A percentile compares a stretch with the other conserved stretches of the same genome.
Conservation (phyloP, 2,888 invertebrate genomes). For the Athetis lepigone region DNA sequence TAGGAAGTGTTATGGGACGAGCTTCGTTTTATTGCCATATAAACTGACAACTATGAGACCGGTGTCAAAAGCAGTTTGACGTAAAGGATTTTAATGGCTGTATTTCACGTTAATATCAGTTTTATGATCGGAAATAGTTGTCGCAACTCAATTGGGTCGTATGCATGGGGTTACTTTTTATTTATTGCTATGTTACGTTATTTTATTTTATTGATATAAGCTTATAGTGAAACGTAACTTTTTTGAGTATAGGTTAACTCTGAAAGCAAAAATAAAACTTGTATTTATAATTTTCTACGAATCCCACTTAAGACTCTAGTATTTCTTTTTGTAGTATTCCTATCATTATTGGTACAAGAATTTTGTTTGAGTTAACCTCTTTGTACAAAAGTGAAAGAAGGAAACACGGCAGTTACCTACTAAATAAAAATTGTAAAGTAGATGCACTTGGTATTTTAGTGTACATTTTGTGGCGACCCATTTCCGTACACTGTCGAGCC, state of each 20-base stretch:
- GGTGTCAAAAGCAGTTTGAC: constrained; percentile 69
- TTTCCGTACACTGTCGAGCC: constrained; percentile 61
- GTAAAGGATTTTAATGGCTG: constrained; percentile 66
- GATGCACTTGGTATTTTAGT: constrained; percentile 44
- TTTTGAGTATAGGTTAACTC: too few species aligned
- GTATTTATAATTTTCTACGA: too few species aligned
- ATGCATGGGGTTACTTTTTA: constrained; percentile 44
- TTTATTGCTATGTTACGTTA: constrained; percentile 37
- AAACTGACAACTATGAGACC: constrained; percentile 77
- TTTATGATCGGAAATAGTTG: constrained; percentile 67
- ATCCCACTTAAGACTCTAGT: neutral
- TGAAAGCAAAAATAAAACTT: too few species aligned
- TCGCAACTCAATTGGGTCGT: constrained; percentile 44
- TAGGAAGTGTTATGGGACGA: constrained; percentile 77
- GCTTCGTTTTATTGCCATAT: constrained; percentile 83
- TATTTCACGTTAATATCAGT: constrained; percentile 53
- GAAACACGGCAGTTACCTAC: constrained; percentile 33
- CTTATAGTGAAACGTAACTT: constrained; percentile 7
- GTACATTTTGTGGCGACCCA: constrained; percentile 67
- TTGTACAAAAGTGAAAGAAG: neutral
- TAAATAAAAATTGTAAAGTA: neutral
- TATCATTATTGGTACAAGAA: too few species aligned
- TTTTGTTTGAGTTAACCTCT: too few species aligned
- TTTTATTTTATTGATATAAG: constrained; percentile 37
- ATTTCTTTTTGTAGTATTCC: neutral